phyloP scores from a whole-genome alignment of 2,113 vertebrate species.

The Ahaetulla prasina region DNA sequence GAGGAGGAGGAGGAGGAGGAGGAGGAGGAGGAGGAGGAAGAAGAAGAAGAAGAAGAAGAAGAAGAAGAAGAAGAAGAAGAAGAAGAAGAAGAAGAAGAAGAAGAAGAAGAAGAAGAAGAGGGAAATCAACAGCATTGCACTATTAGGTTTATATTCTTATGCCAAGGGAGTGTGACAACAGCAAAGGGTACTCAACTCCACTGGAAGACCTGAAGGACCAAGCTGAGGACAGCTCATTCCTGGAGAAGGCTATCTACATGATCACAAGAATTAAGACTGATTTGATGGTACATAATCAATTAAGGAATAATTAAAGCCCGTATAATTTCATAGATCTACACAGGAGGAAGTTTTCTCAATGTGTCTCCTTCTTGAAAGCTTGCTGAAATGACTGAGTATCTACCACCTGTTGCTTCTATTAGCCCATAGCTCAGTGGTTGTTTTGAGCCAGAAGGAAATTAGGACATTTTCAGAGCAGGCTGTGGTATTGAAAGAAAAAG shows the following conservation, averaged over 20 bases:
- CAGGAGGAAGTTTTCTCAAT: neutral
- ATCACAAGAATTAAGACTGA: neutral
- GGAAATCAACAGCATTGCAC: neutral
- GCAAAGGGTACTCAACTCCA: neutral
- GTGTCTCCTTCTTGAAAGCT: neutral
- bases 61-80: too few relatives aligned
- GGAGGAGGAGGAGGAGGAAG: too few relatives aligned
- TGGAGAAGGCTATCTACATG: neutral
- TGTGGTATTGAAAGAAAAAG: neutral
- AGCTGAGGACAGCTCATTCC: neutral
- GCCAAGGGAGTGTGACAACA: neutral
- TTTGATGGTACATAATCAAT: neutral
- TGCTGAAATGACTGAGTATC: neutral
- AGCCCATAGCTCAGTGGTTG: neutral
- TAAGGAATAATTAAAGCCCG: neutral
- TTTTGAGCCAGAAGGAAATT: neutral
- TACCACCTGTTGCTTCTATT: neutral
- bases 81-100: neutral
- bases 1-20: too few relatives aligned
- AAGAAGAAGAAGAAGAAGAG: neutral
- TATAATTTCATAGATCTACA: neutral
- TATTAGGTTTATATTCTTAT: neutral
- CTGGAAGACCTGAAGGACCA: neutral
- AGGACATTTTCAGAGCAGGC: neutral
- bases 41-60: too few relatives aligned